phyloP scores from a whole-genome alignment of 2,113 vertebrate genomes.

The Carassius gibelio region DNA sequence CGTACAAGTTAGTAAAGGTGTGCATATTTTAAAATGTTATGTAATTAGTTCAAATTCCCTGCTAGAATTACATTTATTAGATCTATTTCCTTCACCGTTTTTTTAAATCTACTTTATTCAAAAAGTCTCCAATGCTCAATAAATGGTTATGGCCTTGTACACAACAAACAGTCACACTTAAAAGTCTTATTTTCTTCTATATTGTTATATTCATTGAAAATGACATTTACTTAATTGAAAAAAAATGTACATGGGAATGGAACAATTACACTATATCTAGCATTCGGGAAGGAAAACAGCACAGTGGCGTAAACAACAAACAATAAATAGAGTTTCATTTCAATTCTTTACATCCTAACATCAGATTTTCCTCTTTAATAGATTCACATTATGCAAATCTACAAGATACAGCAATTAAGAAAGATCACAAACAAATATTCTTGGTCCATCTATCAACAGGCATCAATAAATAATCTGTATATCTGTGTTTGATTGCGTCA shows the following conservation, averaged over 20 bases:
- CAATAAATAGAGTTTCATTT: constrained; percentile 46
- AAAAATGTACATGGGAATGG: constrained; percentile 24
- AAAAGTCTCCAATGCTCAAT: neutral
- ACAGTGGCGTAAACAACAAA: constrained; percentile 23
- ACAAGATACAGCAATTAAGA: neutral
- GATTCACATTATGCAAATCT: neutral
- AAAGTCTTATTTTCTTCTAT: neutral
- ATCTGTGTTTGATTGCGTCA: neutral
- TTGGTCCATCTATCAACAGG: constrained; percentile 14
- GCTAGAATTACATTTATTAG: too few species aligned
- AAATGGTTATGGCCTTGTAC: neutral
- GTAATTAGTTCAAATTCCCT: too few species aligned
- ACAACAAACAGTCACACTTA: neutral
- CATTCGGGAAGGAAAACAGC: constrained; percentile 14
- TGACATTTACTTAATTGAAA: neutral
- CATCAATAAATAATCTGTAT: constrained; percentile 52
- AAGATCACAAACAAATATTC: neutral
- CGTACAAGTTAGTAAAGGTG: neutral
- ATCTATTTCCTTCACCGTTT: neutral
- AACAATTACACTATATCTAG: constrained; percentile 10
- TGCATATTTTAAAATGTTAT: too few species aligned
- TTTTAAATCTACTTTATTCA: neutral
- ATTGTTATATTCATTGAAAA: neutral
- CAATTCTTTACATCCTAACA: neutral
- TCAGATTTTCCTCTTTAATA: neutral